phyloP scores from a whole-genome alignment of 2,113 vertebrate species.

The Paracanthobrama guichenoti region DNA sequence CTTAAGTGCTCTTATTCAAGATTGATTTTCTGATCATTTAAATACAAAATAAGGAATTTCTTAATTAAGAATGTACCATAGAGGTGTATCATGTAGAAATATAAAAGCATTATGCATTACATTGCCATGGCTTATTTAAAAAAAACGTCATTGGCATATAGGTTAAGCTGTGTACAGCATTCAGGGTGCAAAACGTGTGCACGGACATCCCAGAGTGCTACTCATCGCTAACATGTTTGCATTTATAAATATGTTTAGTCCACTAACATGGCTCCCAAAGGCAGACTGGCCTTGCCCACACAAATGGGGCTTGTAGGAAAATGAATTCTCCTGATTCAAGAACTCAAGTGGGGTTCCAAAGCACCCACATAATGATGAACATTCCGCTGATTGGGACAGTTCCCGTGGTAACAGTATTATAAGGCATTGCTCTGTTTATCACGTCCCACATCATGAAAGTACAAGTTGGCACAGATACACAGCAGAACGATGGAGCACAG shows the following conservation, averaged over 20 bases:
- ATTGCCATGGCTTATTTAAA: slow-evolving; percentile 69
- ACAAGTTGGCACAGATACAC: slow-evolving; percentile 98
- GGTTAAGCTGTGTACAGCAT: slow-evolving; percentile 41
- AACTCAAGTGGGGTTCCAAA: slow-evolving; percentile 4
- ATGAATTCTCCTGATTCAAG: slow-evolving; percentile 29
- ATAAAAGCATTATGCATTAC: slow-evolving; percentile 67
- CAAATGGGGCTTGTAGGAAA: background rate
- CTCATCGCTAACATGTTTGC: slow-evolving; percentile 34
- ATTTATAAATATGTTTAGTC: slow-evolving; percentile 37
- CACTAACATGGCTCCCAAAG: slow-evolving; percentile 34
- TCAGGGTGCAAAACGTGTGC: slow-evolving; percentile 42
- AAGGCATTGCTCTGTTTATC: slow-evolving; percentile 67
- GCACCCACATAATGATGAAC: slow-evolving; percentile 2
- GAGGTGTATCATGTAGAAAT: slow-evolving; percentile 65
- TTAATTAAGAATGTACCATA: slow-evolving; percentile 72
- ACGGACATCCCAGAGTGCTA: slow-evolving; percentile 49
- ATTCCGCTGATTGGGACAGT: background rate
- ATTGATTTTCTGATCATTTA: slow-evolving; percentile 46
- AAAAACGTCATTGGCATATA: slow-evolving; percentile 44
- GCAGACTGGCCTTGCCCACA: slow-evolving; percentile 42
- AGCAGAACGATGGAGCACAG: slow-evolving; percentile 91
- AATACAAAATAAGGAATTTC: slow-evolving; percentile 18
- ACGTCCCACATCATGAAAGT: slow-evolving; percentile 92
- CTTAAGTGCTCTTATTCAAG: slow-evolving; percentile 49
- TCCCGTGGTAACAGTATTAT: slow-evolving; percentile 29